Percentiles rank a stretch among this genome's conserved stretches.
phyloP scores from a whole-genome alignment of 2,113 vertebrate genomes.

The Callithrix jacchus region DNA sequence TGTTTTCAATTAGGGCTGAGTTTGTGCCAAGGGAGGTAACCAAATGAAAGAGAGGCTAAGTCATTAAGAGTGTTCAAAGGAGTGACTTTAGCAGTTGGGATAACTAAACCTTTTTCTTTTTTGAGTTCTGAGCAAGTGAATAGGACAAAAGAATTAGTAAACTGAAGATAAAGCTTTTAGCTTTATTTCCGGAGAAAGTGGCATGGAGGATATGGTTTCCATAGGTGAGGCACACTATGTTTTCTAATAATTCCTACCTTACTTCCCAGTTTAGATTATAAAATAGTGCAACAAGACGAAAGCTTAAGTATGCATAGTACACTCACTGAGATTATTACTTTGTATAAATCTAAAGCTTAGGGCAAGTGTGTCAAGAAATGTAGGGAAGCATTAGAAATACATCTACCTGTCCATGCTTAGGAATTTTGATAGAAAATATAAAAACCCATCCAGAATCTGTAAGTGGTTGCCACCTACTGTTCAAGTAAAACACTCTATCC shows the following conservation, averaged over 20 bases:
- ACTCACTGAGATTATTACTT: background rate
- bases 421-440: background rate
- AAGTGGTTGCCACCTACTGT: background rate
- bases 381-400: background rate
- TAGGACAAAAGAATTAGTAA: background rate
- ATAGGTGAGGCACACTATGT: background rate
- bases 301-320: background rate
- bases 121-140: background rate
- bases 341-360: background rate
- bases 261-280: background rate
- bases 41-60: background rate
- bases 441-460: background rate
- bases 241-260: background rate
- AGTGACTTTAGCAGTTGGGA: background rate
- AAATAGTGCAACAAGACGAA: background rate
- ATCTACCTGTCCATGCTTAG: background rate
- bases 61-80: background rate
- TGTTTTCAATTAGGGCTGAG: background rate
- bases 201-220: background rate
- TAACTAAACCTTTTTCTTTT: background rate
- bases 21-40: background rate
- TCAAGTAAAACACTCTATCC: background rate
- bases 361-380: background rate
- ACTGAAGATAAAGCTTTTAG: background rate
- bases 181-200: background rate